Percentiles rank a stretch among this genome's conserved stretches.
Evolutionary conservation across 2,797 vertebrate genomes (phyloP).

Genomic region (Sebastes matsubarae): DNA sequence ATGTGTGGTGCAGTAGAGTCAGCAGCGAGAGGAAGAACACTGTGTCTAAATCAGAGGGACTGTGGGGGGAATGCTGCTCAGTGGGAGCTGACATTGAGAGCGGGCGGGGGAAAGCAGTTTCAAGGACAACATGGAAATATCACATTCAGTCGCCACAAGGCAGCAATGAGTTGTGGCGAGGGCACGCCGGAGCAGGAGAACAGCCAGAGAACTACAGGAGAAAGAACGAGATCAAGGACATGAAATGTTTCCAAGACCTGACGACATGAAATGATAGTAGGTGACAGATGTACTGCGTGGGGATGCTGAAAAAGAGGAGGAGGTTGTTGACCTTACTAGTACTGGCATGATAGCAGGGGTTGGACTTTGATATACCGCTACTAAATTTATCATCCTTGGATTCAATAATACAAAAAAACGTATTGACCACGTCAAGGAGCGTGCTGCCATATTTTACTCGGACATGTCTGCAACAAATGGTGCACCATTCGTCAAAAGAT

Average conservation of each 20-base stretch:
- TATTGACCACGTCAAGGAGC: background rate
- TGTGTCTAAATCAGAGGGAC: slow-evolving; percentile 36
- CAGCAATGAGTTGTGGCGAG: slow-evolving; percentile 26
- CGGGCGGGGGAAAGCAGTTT: slow-evolving; percentile 35
- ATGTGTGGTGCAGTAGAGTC: slow-evolving; percentile 16
- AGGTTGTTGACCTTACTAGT: slow-evolving; percentile 4
- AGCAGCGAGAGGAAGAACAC: background rate
- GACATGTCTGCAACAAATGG: background rate
- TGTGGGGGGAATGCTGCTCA: slow-evolving; percentile 22
- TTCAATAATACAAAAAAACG: background rate
- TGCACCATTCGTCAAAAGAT: background rate
- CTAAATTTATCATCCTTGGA: slow-evolving; percentile 7
- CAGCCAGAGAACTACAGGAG: slow-evolving; percentile 29
- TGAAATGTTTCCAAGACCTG: slow-evolving; percentile 24
- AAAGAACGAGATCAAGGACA: slow-evolving; percentile 49
- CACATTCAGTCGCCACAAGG: slow-evolving; percentile 48
- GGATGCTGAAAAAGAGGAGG: background rate
- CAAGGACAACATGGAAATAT: slow-evolving; percentile 76
- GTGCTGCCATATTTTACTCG: background rate
- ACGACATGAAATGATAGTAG: slow-evolving; percentile 5
- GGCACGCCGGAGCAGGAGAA: slow-evolving; percentile 4
- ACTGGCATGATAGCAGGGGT: background rate
- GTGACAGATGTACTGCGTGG: slow-evolving; percentile 5
- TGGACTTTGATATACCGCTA: slow-evolving; percentile 4
- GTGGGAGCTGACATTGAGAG: slow-evolving; percentile 63